Conservation (phyloP, 2,113 vertebrate genomes). For the Eretmochelys imbricata region DNA sequence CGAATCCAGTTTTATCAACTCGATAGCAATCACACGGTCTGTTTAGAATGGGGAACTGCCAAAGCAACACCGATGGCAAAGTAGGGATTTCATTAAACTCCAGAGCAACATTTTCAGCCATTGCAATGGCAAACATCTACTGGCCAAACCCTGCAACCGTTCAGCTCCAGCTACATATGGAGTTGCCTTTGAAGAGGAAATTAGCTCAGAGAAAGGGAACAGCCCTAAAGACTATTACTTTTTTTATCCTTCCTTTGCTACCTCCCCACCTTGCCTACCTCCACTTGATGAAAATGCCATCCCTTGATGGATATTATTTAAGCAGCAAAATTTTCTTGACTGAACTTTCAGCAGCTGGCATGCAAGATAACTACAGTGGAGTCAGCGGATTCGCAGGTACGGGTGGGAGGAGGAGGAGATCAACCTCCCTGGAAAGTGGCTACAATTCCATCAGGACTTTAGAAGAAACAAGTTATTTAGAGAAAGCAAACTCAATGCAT, state of each 20-base stretch:
- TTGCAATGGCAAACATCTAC: not conserved
- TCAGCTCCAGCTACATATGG: rapidly evolving
- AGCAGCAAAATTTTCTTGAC: slow-evolving; percentile 37
- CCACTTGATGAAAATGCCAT: not conserved
- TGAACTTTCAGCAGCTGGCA: slow-evolving; percentile 43
- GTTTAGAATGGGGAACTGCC: not conserved
- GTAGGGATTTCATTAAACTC: not conserved
- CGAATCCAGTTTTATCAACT: not conserved
- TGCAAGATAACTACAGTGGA: not conserved
- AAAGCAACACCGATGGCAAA: rapidly evolving
- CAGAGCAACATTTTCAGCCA: rapidly evolving
- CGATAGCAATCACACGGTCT: not conserved
- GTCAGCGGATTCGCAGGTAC: not conserved
- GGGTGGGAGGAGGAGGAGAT: not conserved
- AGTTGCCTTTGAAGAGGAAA: not conserved
- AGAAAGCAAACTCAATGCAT: slow-evolving; percentile 54
- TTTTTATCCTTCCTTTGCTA: rapidly evolving
- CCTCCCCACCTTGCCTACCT: not conserved
- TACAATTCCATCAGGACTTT: not conserved
- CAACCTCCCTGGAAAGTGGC: not conserved
- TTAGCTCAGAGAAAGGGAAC: not conserved
- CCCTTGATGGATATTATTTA: slow-evolving; percentile 38
- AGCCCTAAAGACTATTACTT: not conserved
- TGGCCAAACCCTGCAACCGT: rapidly evolving
- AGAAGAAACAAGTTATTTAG: slow-evolving; percentile 32